Evolutionary conservation across 2,888 invertebrate species (phyloP).

Genomic region (Cephonodes hylas): DNA sequence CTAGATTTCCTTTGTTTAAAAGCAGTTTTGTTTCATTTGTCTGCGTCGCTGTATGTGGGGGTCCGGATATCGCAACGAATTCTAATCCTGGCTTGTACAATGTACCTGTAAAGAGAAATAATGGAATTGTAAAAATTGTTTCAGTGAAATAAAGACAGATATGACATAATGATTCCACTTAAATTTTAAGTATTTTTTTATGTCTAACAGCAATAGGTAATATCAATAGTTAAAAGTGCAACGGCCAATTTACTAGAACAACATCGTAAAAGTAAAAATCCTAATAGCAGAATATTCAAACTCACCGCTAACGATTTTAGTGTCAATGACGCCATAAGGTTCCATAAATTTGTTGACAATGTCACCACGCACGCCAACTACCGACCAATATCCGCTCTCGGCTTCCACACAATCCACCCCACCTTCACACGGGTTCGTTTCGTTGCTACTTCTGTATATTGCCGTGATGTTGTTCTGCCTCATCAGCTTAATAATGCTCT

Average conservation of each 20-base stretch:
- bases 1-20: conserved; percentile 68
- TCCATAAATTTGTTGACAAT: conserved; percentile 47
- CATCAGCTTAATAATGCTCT: conserved; percentile 65
- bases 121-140: too few relatives aligned
- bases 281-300: too few relatives aligned
- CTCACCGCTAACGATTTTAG: conserved; percentile 76
- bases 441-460: conserved; percentile 44
- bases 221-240: too few relatives aligned
- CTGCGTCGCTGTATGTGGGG: conserved; percentile 55
- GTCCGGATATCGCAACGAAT: conserved; percentile 64
- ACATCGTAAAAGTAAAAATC: too few relatives aligned
- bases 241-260: too few relatives aligned
- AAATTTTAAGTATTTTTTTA: too few relatives aligned
- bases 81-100: conserved; percentile 40
- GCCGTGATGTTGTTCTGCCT: conserved; percentile 65
- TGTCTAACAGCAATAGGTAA: too few relatives aligned
- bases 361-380: conserved; percentile 65
- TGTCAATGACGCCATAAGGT: conserved; percentile 80
- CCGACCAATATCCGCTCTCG: conserved; percentile 56
- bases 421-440: conserved; percentile 38
- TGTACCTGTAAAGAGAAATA: conserved; percentile 29
- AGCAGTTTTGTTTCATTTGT: conserved; percentile 39
- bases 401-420: conserved; percentile 49
- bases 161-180: too few relatives aligned
- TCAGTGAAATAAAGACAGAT: too few relatives aligned